phyloP scores from a whole-genome alignment of 1,140 invertebrate genomes.

The Dufourea novaeangliae region DNA sequence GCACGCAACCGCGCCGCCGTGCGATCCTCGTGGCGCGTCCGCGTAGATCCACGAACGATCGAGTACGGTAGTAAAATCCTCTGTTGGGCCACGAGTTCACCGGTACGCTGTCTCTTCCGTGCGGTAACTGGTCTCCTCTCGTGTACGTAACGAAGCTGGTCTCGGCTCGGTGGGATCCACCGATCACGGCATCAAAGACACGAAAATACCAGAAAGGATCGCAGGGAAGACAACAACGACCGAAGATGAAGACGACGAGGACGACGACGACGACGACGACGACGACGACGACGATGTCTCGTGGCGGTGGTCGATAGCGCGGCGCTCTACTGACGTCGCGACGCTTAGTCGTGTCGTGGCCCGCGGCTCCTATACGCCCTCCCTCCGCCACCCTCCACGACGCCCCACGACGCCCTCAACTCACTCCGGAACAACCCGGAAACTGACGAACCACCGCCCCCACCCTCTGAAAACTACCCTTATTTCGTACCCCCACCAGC shows the following conservation, averaged over 20 bases:
- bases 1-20: slow-evolving; percentile 55
- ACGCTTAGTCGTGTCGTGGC: slow-evolving; percentile 76
- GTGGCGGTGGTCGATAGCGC: slow-evolving; percentile 78
- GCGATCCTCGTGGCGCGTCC: slow-evolving; percentile 59
- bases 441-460: slow-evolving; percentile 75
- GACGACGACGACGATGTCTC: slow-evolving; percentile 67
- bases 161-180: neutral
- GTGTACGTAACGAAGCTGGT: neutral
- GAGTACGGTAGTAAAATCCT: slow-evolving; percentile 34
- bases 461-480: slow-evolving; percentile 71
- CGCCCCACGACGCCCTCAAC: slow-evolving; percentile 66
- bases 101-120: neutral
- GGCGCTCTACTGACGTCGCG: slow-evolving; percentile 80
- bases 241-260: slow-evolving; percentile 29
- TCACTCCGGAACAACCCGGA: slow-evolving; percentile 77
- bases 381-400: slow-evolving; percentile 55
- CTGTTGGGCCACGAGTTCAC: slow-evolving; percentile 10
- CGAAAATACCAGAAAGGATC: slow-evolving; percentile 26
- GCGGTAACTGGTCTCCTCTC: neutral
- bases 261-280: slow-evolving; percentile 52
- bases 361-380: slow-evolving; percentile 65
- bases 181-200: slow-evolving; percentile 20
- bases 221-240: slow-evolving; percentile 26
- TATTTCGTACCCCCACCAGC: slow-evolving; percentile 68
- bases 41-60: slow-evolving; percentile 34